Percentiles rank a stretch among this genome's conserved stretches.
Conservation (phyloP, 2,888 invertebrate genomes). For the Norana najaformis region DNA sequence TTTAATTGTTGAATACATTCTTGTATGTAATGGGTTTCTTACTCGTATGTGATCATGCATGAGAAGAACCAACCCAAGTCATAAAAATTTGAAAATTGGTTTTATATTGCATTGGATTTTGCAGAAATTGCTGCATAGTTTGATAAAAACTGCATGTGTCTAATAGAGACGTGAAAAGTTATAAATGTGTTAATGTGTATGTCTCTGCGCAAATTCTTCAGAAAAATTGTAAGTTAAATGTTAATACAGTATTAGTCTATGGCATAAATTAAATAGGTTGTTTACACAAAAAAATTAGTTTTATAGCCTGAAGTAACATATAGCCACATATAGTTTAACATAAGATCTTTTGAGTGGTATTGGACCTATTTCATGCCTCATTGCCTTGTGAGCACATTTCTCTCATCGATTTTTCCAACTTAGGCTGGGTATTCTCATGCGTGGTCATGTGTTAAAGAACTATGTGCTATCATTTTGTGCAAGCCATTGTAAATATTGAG, state of each 20-base stretch:
- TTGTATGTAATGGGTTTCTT: not conserved
- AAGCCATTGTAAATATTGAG: not conserved
- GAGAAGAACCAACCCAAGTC: not conserved
- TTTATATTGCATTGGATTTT: not conserved
- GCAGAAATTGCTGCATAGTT: too few relatives aligned
- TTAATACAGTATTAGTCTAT: not conserved
- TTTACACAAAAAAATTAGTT: not conserved
- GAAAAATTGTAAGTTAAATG: slow-evolving; percentile 4
- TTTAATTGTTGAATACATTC: not conserved
- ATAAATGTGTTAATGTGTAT: not conserved
- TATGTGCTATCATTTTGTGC: too few relatives aligned
- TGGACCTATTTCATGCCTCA: not conserved
- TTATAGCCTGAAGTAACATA: not conserved
- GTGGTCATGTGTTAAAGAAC: too few relatives aligned
- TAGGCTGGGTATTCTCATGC: not conserved
- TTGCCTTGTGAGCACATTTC: not conserved
- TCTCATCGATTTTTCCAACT: not conserved
- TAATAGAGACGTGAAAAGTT: not conserved
- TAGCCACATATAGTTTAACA: too few relatives aligned
- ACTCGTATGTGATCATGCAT: not conserved
- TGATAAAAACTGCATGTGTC: too few relatives aligned
- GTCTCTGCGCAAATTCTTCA: not conserved
- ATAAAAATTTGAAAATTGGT: not conserved
- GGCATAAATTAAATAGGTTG: not conserved
- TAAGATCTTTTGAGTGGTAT: not conserved